phyloP scores from a whole-genome alignment of 1,140 invertebrate species.

The Phocides pigmalion region DNA sequence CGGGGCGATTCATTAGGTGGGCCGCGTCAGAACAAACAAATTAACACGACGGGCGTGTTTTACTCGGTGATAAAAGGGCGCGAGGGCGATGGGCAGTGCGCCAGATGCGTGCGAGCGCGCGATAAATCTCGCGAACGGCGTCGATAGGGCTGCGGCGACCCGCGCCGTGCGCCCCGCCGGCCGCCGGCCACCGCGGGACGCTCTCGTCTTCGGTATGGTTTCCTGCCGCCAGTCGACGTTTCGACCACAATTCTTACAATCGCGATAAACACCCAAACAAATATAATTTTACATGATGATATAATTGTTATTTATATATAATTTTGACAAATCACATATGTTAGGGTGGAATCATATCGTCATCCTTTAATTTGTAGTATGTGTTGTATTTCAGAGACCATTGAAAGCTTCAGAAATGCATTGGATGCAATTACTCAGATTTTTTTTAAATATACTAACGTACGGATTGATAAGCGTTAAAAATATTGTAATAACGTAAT shows the following conservation, averaged over 20 bases:
- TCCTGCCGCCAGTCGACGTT: conserved; percentile 4
- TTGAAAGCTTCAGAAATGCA: no score
- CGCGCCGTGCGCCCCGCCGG: conserved; percentile 11
- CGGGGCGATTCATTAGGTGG: conserved; percentile 78
- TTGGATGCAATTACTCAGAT: no score
- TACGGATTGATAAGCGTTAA: no score
- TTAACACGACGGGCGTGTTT: conserved; percentile 78
- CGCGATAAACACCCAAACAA: background rate
- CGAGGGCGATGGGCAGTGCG: conserved; percentile 64
- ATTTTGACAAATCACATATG: no score
- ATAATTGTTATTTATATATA: background rate
- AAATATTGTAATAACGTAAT: no score
- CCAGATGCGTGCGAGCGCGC: conserved; percentile 69
- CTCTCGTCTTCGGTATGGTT: conserved; percentile 8
- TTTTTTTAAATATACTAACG: no score
- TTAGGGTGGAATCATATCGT: no score
- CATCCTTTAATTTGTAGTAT: no score
- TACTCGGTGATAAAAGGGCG: conserved; percentile 78
- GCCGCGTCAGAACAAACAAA: conserved; percentile 80
- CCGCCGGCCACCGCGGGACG: no score
- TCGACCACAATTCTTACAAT: conserved; percentile 2
- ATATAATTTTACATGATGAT: background rate
- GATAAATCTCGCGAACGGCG: conserved; percentile 66
- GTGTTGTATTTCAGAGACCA: no score
- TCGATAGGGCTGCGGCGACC: conserved; percentile 46